These are phyloP conservation scores for Drosophila mayaguana DNA, from an alignment of 2,888 invertebrate genomes.

Conservation along the genomic window DNA sequence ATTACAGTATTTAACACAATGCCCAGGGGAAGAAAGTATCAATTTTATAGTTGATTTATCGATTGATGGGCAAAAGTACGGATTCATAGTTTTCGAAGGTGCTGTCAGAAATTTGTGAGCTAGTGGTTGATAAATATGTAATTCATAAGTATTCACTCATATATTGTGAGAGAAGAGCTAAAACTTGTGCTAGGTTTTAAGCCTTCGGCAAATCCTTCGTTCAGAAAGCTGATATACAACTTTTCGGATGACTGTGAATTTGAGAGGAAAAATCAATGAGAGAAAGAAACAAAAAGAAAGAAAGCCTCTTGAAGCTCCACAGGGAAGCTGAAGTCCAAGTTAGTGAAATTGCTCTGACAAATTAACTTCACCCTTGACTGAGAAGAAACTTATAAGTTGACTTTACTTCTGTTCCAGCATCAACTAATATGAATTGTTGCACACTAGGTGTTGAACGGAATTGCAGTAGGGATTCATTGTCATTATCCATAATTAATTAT, in stretches of 20 bases:
- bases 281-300: background rate
- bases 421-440: too few species aligned
- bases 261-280: conserved; percentile 11
- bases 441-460: too few species aligned
- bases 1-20: too few species aligned
- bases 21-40: too few species aligned
- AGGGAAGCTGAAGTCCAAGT: conserved; percentile 31
- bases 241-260: conserved; percentile 16
- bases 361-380: conserved; percentile 32
- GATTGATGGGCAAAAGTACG: conserved; percentile 36
- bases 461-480: too few species aligned
- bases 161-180: conserved; percentile 13
- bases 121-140: conserved; percentile 6
- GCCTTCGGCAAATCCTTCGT: conserved; percentile 39
- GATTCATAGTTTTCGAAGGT: background rate
- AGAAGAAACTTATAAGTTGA: conserved; percentile 34
- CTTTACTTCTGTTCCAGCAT: conserved; percentile 15
- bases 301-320: background rate
- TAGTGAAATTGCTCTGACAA: conserved; percentile 34
- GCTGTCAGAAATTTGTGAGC: conserved; percentile 1
- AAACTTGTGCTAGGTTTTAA: conserved; percentile 28
- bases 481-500: background rate
- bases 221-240: conserved; percentile 28
- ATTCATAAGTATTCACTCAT: conserved; percentile 11
- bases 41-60: conserved; percentile 51